These are phyloP conservation scores for Cheilosia pagana DNA, from an alignment of 2,888 invertebrate genomes.

Conservation along the genomic window DNA sequence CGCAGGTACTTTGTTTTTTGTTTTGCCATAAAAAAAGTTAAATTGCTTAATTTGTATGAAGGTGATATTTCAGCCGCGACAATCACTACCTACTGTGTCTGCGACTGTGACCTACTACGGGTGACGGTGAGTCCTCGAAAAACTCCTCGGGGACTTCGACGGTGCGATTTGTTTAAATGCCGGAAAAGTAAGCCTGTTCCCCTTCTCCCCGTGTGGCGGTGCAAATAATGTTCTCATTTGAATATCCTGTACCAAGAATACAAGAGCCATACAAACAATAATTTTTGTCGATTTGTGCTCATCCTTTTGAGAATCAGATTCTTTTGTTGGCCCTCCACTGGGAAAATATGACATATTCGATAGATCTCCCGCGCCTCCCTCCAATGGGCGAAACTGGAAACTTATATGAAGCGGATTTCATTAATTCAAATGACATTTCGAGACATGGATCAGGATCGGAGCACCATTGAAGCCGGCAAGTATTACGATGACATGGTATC, in stretches of 20 bases:
- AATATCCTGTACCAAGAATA: slow-evolving; percentile 35
- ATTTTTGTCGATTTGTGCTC: slow-evolving; percentile 57
- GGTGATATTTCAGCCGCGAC: slow-evolving; percentile 51
- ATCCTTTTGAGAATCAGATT: slow-evolving; percentile 37
- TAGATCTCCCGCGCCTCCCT: background rate
- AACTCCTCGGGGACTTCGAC: slow-evolving; percentile 18
- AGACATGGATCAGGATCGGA: slow-evolving; percentile 24
- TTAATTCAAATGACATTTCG: slow-evolving; percentile 54
- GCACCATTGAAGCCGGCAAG: slow-evolving; percentile 21
- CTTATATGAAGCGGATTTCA: slow-evolving; percentile 33
- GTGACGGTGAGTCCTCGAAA: slow-evolving; percentile 31
- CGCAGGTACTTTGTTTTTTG: background rate
- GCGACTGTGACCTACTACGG: slow-evolving; percentile 3
- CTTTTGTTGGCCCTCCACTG: slow-evolving; percentile 36
- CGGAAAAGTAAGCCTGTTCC: slow-evolving; percentile 54
- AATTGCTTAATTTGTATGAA: slow-evolving; percentile 70
- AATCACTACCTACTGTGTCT: slow-evolving; percentile 31
- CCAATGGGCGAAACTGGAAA: background rate
- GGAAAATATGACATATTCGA: slow-evolving; percentile 54
- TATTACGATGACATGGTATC: slow-evolving; percentile 27
- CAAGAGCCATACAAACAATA: slow-evolving; percentile 30
- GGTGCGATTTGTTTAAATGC: slow-evolving; percentile 60
- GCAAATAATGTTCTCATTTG: slow-evolving; percentile 12
- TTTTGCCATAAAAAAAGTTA: slow-evolving; percentile 36
- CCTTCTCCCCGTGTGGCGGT: background rate